Base-by-base conservation (phyloP, 2,797 vertebrate genomes). In the Microtus obscurus region DNA sequence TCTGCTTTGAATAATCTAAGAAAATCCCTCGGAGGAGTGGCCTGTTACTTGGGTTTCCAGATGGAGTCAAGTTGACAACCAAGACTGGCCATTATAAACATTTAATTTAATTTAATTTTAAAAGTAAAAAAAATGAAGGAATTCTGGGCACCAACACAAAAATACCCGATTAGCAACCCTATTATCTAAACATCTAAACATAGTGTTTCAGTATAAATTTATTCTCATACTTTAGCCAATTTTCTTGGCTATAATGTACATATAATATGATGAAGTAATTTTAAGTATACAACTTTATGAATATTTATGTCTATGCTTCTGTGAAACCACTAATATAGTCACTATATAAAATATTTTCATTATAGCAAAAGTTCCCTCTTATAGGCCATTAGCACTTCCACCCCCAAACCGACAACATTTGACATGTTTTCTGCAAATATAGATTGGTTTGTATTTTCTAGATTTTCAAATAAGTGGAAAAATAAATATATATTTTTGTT, bases 271-370 rank as follows among this genome's bases (percentile, higher is more conserved):
- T 85, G 29, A 71, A 51, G 34, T 53, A 7, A 73, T 92, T 88
- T 91, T 11, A 78, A 90, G 16, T 48, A 19, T 88, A 27, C 19
- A 90, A 6, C 48, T 86, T 40, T 73, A 78, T 71, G 40, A 81
- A 12, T 86, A 67, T 78, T 83, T 74, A 40, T 48, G 40, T 73
- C 63, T 88, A 81, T 43, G 31, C 4, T 74, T n/a, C 63, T 83
- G 23, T 91, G 53, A 8, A 86, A 80, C 45, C 3, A 74, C 5
- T 85, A 73, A 34, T 51, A 61, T 67, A 79, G 11, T 92, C 40
- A 82, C 81, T 19, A 90, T 86, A 81, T 17, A 92, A 89, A 92
- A 90, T 6, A 12, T 79, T 83, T 91, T 25, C 63, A 90, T 71
- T 53, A 59, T 37, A 65, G 5, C 40, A 34, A 56, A 82, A 76